A percentile compares a stretch with the other conserved stretches of the same genome.
Evolutionary conservation across 2,888 invertebrate genomes (phyloP).

Genomic region (Cryptocephalus moraei): DNA sequence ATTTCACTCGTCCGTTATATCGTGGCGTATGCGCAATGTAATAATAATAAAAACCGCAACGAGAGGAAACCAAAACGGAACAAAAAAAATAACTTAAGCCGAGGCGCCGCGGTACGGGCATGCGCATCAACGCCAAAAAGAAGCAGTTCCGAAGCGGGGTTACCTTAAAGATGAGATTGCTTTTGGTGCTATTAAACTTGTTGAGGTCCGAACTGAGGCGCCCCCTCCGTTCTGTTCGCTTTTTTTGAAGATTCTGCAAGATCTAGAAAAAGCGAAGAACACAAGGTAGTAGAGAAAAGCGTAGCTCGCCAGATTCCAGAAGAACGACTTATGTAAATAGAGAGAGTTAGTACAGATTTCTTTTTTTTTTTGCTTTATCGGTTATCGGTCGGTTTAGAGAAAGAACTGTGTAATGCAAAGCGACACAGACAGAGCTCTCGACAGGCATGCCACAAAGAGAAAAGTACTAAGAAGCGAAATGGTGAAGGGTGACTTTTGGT

Average conservation of each 20-base stretch:
- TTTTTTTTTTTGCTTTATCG: conserved; percentile 4
- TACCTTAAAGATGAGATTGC: conserved; percentile 98
- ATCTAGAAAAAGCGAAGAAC: conserved; percentile 92
- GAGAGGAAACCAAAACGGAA: too few relatives aligned
- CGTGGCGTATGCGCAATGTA: too few relatives aligned
- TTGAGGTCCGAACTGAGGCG: conserved; percentile 91
- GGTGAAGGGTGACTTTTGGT: conserved; percentile 1
- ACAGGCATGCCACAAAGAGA: conserved; percentile 14
- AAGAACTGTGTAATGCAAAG: conserved; percentile 23
- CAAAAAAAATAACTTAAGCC: conserved; percentile 21
- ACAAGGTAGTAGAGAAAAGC: conserved; percentile 68
- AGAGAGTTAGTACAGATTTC: conserved; percentile 6
- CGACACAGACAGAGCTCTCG: conserved; percentile 21
- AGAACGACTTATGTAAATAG: conserved; percentile 28
- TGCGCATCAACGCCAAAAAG: conserved; percentile 30
- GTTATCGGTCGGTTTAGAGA: conserved; percentile 2
- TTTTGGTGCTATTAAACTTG: conserved; percentile 90
- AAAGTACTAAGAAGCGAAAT: neutral
- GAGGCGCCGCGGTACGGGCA: conserved; percentile 39
- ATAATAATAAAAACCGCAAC: too few relatives aligned
- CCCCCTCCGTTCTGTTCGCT: conserved; percentile 95
- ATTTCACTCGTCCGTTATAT: too few relatives aligned
- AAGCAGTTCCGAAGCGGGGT: conserved; percentile 48
- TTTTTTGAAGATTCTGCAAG: conserved; percentile 98
- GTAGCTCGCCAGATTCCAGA: conserved; percentile 34